These are phyloP conservation scores for Nymphalis c-album DNA, from an alignment of 2,888 invertebrate species.

Conservation along the genomic window DNA sequence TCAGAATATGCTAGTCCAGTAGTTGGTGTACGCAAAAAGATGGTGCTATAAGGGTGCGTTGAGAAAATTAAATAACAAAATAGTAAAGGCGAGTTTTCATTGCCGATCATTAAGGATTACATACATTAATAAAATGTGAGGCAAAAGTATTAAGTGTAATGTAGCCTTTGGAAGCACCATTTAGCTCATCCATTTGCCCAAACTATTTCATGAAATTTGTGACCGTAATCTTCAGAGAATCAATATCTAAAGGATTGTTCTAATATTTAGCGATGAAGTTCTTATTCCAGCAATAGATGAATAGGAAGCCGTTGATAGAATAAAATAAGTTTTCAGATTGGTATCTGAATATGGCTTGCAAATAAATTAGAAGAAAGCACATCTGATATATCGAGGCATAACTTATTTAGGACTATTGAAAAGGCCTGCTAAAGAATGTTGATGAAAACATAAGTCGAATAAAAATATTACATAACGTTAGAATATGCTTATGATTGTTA, in stretches of 20 bases:
- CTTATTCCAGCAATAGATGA: conserved; percentile 37
- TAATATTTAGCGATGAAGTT: conserved; percentile 43
- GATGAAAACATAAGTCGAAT: too few relatives aligned
- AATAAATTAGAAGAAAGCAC: conserved; percentile 45
- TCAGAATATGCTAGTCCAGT: conserved; percentile 40
- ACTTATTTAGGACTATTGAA: conserved; percentile 41
- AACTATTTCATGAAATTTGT: conserved; percentile 51
- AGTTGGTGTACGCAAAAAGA: conserved; percentile 38
- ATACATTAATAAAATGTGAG: conserved; percentile 53
- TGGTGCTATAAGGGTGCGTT: conserved; percentile 40
- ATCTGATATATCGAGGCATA: conserved; percentile 42
- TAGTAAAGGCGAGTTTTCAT: conserved; percentile 47
- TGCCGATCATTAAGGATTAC: conserved; percentile 55
- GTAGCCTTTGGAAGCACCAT: conserved; percentile 52
- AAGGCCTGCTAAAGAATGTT: conserved; percentile 33
- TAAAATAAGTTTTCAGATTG: conserved; percentile 31
- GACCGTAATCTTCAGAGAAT: conserved; percentile 43
- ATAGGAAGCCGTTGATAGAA: conserved; percentile 23
- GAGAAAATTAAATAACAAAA: conserved; percentile 55
- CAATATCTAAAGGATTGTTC: conserved; percentile 36
- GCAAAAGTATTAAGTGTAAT: conserved; percentile 41
- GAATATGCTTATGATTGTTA: too few relatives aligned
- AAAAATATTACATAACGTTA: too few relatives aligned
- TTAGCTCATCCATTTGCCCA: conserved; percentile 48
- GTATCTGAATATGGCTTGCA: conserved; percentile 34